Evolutionary conservation across 2,797 vertebrate species (phyloP).

Genomic region (Cuculus canorus): DNA sequence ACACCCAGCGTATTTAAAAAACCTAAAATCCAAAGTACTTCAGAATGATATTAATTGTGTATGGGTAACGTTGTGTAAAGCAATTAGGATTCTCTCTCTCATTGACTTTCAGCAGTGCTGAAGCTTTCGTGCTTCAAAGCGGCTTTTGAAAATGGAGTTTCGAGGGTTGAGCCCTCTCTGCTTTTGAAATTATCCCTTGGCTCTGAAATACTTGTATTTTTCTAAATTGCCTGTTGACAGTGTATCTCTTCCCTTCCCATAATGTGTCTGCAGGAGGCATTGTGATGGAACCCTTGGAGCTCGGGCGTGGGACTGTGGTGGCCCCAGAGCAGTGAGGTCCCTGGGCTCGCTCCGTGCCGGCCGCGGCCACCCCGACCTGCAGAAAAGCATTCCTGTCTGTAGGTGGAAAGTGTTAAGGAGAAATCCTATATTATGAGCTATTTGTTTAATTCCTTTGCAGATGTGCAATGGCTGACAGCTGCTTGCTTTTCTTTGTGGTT

Average conservation of each 20-base stretch:
- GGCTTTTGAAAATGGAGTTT: conserved; percentile 12
- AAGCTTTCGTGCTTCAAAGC: conserved; percentile 11
- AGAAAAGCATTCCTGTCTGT: background rate
- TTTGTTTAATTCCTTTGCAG: conserved; percentile 16
- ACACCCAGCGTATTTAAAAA: background rate
- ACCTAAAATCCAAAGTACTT: background rate
- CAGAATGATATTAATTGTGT: background rate
- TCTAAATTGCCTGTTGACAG: conserved; percentile 32
- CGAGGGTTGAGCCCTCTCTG: background rate
- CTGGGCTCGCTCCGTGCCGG: fast-evolving
- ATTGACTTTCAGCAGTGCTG: background rate
- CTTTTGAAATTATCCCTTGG: conserved; percentile 16
- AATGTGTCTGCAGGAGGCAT: background rate
- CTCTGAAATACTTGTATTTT: background rate
- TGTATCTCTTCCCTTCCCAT: background rate
- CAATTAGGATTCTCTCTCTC: background rate
- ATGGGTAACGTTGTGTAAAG: background rate
- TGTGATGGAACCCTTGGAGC: background rate
- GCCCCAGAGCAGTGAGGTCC: background rate
- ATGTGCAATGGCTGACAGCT: conserved; percentile 54
- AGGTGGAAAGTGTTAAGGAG: background rate
- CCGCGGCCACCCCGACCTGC: background rate
- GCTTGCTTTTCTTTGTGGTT: conserved; percentile 68
- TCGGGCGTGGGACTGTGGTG: background rate
- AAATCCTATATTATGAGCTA: background rate